Evolutionary conservation across 2,888 invertebrate genomes (phyloP).

Genomic region (Campoplex nolae): DNA sequence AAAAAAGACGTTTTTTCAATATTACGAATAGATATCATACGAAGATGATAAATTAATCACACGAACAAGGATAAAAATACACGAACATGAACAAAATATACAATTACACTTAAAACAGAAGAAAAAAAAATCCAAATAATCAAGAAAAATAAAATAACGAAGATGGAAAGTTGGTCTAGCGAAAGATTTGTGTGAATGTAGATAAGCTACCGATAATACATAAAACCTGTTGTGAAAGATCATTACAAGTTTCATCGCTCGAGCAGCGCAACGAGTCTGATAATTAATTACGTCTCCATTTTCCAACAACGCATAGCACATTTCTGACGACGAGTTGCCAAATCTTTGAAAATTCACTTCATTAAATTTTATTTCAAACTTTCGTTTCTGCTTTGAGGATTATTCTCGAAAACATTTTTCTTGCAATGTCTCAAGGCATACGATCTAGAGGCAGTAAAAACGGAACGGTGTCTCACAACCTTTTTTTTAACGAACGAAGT

Average conservation of each 20-base stretch:
- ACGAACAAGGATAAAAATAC: conserved; percentile 32
- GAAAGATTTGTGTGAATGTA: conserved; percentile 68
- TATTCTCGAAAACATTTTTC: neutral
- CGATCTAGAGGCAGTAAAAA: no score
- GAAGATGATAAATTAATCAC: conserved; percentile 40
- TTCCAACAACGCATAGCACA: neutral
- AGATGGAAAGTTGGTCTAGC: conserved; percentile 44
- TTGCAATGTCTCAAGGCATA: neutral
- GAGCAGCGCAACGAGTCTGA: conserved; percentile 5
- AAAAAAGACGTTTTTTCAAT: conserved; percentile 72
- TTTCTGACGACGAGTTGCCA: neutral
- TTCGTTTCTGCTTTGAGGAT: neutral
- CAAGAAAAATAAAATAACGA: conserved; percentile 47
- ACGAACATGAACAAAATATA: neutral
- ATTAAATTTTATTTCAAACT: neutral
- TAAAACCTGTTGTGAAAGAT: conserved; percentile 65
- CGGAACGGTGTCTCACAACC: no score
- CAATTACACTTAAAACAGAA: conserved; percentile 21
- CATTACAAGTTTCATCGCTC: conserved; percentile 9
- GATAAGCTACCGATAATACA: conserved; percentile 72
- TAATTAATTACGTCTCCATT: conserved; percentile 1
- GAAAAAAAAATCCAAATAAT: conserved; percentile 9
- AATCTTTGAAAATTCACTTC: neutral
- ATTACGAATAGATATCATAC: conserved; percentile 71
- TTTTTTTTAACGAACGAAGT: no score